Evolutionary conservation across 2,888 invertebrate genomes (phyloP), one percentile per base, ranked within the genome.

Genomic region (Scrobipalpa costella): DNA sequence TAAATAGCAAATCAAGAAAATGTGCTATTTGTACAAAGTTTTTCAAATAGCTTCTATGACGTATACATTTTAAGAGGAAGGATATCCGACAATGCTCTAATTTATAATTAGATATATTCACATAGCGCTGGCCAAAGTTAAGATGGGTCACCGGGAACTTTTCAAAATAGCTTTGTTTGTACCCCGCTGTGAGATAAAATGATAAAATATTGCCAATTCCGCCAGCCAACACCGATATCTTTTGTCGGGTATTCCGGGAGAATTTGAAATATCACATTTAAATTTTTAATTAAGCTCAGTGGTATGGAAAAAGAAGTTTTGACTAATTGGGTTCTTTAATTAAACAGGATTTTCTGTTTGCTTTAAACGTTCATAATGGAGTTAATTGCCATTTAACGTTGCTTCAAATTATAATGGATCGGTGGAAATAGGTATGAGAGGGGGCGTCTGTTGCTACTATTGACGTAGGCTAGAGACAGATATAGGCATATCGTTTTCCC

Each of bases 141-240:
- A 40, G 40, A 47, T 60, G n/a, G 62, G 62, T 62, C 52, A 27
- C 47, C 19, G 40, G 60, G 59, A 62, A 66, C 63, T 63, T 44
- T 62, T 49, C 64, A 50, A 50, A 66, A 67, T 66, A 44, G 66
- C 64, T 67, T 64, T 63, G 66, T 64, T 64, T 62, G 63, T 27
- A 27, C 61, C 38, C 62, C 62, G 47, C 49, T 50, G 62, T 60
- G 52, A 58, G 34, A 58, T 34, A 52, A 65, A 63, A 62, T 64
- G 63, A 58, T 65, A 66, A 68, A 66, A 68, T 65, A 68, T 64
- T 47, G 58, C 62, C 67, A 62, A 63, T 65, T 63, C 49, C 52
- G 13, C 47, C 61, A n/a, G 64, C 57, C 50, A 47, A 59, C 7
- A 34, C 27, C 7, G 40, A 40, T 44, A 15, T 36, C 40, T 50